Base-by-base conservation (phyloP, 2,113 vertebrate species). In the Silurus glanis region DNA sequence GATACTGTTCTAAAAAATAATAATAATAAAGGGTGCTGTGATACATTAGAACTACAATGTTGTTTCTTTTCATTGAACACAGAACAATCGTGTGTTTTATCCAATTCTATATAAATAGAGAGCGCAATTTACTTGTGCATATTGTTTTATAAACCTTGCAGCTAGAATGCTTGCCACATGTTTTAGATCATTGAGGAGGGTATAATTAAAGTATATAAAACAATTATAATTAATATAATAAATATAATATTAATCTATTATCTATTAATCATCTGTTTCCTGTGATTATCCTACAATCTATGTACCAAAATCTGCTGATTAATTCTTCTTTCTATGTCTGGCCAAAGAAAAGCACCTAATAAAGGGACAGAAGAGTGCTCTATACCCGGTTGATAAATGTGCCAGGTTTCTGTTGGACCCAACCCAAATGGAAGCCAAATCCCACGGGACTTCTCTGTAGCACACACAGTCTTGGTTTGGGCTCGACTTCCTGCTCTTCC, bases 331-430 rank as follows among this genome's bases (percentile, higher is more conserved):
- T 9, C 56, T 58, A 56, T n/a, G 37, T 59, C 69, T 86, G 21
- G 23, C 28, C 6, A 53, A 74, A 86, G n/a, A 74, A 67, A 37
- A 14, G 19, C 7, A 2, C 19, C 13, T 56, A 25, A 19, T 61
- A 13, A 16, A 37, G 6, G 14, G 45, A 72, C n/a, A 28, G 49
- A 55, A 37, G 55, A 10, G 53, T 86, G 58, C 56, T 69, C 75
- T 84, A 76, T 88, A 96, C 96, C 95, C 95, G 93, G 74, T 92
- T 93, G 86, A 95, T 89, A 84, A 95, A 94, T 49, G 93, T 90
- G 75, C 85, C 88, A n/a, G 92, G 88, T 86, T 85, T 89, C 25
- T 86, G 74, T 12, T 91, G 90, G 45, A 91, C 37, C 59, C 89
- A 92, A 82, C 92, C 83, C 87, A 96, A 90, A 90, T 94, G 93